Evolutionary conservation across 1,140 invertebrate species (phyloP), one percentile per base, ranked within the genome.

Genomic region (Orius insidiosus): DNA sequence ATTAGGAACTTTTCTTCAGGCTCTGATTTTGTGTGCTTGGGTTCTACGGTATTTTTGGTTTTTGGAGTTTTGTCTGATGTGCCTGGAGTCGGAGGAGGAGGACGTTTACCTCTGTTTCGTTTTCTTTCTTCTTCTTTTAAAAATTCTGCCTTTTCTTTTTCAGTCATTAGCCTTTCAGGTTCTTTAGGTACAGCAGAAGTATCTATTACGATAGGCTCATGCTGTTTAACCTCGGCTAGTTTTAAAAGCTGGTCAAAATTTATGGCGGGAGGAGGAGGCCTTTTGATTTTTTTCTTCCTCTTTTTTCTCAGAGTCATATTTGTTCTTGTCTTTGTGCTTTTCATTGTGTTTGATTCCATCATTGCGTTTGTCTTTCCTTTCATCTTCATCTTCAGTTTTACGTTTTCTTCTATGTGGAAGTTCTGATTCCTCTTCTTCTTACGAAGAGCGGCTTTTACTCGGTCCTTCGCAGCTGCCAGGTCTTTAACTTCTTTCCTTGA

Each of bases 191-290:
- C 74, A 37, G 70, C n/a, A n/a, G n/a, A n/a, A n/a, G n/a, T 65
- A 55, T 76, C 72, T 31, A 69, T 58, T 9, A 74, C 58, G 30
- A 86, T 62, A 1, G 84, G 82, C 60, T 86, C 80, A 60, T 73
- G 68, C 53, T 86, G 82, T 58, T 89, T 88, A 58, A 85, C 71
- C 52, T 81, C 78, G 5, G 85, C 85, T 10, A 90, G 60, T 60
- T 84, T 80, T 0, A 89, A 56, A 13, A 89, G 55, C 37, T 78
- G 69, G 52, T 69, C 62, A 55, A 83, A 87, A 60, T 81, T 75
- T 58, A 85, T 70, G 10, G 75, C 73, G 1, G 82, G 80, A n/a
- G n/a, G n/a, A 24, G 80, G 78, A 4, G 16, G 18, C 51, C 47
- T 35, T 36, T 44, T 33, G 55, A 55, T 34, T 57, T 53, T 31